A percentile compares a stretch with the other conserved stretches of the same genome.
phyloP scores from a whole-genome alignment of 2,797 vertebrate species.

The Anguilla megastoma region DNA sequence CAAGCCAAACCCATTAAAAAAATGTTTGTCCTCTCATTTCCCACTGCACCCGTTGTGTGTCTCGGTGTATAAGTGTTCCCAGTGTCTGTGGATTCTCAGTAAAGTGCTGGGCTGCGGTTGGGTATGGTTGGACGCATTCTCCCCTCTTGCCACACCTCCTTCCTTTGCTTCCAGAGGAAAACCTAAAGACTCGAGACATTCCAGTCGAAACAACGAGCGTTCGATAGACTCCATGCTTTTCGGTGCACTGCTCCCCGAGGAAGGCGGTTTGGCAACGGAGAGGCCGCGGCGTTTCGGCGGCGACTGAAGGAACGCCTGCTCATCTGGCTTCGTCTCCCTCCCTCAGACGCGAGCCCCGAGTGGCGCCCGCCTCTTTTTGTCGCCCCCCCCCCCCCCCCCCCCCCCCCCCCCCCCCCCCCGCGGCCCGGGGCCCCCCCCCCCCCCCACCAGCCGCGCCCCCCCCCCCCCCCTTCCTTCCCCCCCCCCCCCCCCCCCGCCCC shows the following conservation, averaged over 20 bases:
- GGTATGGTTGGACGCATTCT: conserved; percentile 52
- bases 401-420: too few relatives aligned
- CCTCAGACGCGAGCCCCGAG: background rate
- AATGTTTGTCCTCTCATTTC: conserved; percentile 26
- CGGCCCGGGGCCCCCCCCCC: too few relatives aligned
- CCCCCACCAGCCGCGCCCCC: too few relatives aligned
- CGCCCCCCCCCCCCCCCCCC: too few relatives aligned
- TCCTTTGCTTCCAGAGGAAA: conserved; percentile 50
- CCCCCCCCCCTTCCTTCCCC: too few relatives aligned
- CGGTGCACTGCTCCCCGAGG: background rate
- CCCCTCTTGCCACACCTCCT: conserved; percentile 53
- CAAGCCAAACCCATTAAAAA: background rate
- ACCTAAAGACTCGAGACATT: conserved; percentile 68
- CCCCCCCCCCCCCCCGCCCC: too few relatives aligned
- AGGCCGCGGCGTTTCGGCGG: background rate
- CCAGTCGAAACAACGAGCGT: conserved; percentile 55
- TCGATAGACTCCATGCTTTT: conserved; percentile 42
- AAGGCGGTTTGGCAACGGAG: background rate
- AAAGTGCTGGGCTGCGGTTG: conserved; percentile 70
- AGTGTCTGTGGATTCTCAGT: conserved; percentile 62
- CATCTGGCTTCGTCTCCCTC: background rate
- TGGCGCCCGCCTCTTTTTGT: background rate
- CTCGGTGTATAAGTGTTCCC: conserved; percentile 69
- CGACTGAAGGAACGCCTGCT: background rate
- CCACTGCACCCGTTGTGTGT: conserved; percentile 57